Percentiles rank a stretch among this genome's conserved stretches.
These are phyloP conservation scores for Hippocampus abdominalis DNA, from an alignment of 2,113 vertebrate genomes.

Conservation along the genomic window DNA sequence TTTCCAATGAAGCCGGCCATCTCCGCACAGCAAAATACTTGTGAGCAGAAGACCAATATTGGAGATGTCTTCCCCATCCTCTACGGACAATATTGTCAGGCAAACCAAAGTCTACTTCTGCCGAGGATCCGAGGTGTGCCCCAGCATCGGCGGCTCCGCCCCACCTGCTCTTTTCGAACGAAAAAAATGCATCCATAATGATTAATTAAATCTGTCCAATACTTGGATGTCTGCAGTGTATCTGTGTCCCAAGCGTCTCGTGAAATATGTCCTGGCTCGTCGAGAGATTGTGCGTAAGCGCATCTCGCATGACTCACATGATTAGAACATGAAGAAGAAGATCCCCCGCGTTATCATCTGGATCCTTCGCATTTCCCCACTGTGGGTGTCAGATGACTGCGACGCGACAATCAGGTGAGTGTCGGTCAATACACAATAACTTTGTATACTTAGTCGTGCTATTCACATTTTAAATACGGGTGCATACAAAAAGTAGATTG, in stretches of 20 bases:
- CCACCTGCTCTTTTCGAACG: too few species aligned
- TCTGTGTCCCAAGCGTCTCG: not conserved
- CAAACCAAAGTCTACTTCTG: too few species aligned
- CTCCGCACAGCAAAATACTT: too few species aligned
- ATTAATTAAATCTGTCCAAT: too few species aligned
- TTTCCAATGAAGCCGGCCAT: too few species aligned
- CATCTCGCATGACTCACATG: conserved; percentile 38
- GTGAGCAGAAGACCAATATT: too few species aligned
- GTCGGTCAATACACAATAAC: not conserved
- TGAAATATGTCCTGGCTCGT: not conserved
- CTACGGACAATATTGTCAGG: too few species aligned
- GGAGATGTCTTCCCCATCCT: too few species aligned
- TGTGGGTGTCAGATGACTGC: conserved; percentile 5
- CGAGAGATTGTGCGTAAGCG: conserved; percentile 27
- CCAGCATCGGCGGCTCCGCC: too few species aligned
- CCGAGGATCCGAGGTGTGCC: too few species aligned
- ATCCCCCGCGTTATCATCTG: conserved; percentile 30
- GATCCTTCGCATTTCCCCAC: conserved; percentile 51
- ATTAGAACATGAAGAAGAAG: conserved; percentile 41
- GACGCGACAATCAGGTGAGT: conserved; percentile 43
- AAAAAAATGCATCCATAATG: too few species aligned
- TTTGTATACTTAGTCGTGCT: not conserved
- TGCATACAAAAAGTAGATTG: too few species aligned
- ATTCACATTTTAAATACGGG: not conserved
- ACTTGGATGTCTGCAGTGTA: not conserved